Evolutionary conservation across 2,113 vertebrate genomes (phyloP), one percentile per base, ranked within the genome.

Genomic region (Trichechus manatus): DNA sequence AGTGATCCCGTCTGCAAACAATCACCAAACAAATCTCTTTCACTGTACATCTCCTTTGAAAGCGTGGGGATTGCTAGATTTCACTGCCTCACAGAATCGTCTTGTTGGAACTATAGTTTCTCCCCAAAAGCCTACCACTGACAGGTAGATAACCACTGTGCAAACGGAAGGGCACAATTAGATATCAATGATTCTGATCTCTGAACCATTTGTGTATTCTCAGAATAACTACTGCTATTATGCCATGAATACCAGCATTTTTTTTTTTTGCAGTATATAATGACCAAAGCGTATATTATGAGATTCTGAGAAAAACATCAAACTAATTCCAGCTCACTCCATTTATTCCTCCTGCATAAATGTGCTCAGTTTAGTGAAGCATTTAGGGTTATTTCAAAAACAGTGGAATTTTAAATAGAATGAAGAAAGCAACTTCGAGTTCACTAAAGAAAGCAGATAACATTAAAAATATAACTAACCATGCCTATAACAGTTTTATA

Each of bases 1-100:
- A 92, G 96, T 17, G 5, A 80, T 98, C 83, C 87, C 22, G 42
- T 83, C 5, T 33, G 74, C 92, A 96, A 97, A 95, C 84, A 97
- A 75, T 74, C 97, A 70, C 68, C 63, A 15, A 87, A 23, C 68
- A 95, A 97, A 95, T 56, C 47, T 96, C 9, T 96, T 97, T 80
- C 82, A 93, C 72, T 86, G 70, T 93, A 9, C 1, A 2, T 89
- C 36, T 29, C 63, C 80, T 68, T 6, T 81, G 89, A 96, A 56
- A 39, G 27, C 66, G 39, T 50, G 75, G 36, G n/a, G 78, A 85
- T 88, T 59, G 84, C 39, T 27, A 64, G 74, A 87, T 75, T 93
- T 96, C 97, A 90, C 8, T 68, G 9, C 33, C 25, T 88, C 80
- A 89, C 3, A 25, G 39, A 91, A 44, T 50, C 13, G 20, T 95